phyloP scores from a whole-genome alignment of 92 coral and sea anemone species.

The Palythoa heliodiscus region DNA sequence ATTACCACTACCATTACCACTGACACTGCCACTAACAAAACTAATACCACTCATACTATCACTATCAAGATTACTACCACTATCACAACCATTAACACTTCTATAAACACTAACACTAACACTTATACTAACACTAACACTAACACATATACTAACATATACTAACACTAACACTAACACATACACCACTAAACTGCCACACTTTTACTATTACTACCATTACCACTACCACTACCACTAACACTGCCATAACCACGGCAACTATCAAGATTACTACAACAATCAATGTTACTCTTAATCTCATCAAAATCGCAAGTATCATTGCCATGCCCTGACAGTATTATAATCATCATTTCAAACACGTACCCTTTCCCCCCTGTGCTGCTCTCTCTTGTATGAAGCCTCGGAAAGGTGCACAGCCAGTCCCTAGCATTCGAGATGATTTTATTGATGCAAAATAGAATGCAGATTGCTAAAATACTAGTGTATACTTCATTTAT shows the following conservation, averaged over 20 bases:
- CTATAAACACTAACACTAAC: too few species aligned
- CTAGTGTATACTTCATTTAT: too few species aligned
- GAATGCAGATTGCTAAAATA: too few species aligned
- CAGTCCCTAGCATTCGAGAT: conserved; percentile 74
- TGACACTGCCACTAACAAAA: too few species aligned
- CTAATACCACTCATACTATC: too few species aligned
- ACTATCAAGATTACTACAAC: too few species aligned
- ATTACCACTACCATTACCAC: too few species aligned
- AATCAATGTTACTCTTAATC: too few species aligned
- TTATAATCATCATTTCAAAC: background rate
- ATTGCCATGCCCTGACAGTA: background rate
- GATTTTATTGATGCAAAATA: too few species aligned
- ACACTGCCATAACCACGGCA: background rate
- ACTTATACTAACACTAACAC: too few species aligned
- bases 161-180: background rate
- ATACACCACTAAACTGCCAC: background rate
- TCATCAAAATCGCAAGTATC: background rate
- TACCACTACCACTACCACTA: background rate
- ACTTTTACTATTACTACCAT: background rate
- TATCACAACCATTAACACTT: too few species aligned
- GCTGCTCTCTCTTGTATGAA: conserved; percentile 86
- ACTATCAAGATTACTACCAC: too few species aligned
- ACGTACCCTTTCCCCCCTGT: conserved; percentile 70
- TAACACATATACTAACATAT: background rate
- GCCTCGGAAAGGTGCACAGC: conserved; percentile 98